These are phyloP conservation scores for Rattus rattus DNA, from an alignment of 2,113 vertebrate species.

Conservation along the genomic window DNA sequence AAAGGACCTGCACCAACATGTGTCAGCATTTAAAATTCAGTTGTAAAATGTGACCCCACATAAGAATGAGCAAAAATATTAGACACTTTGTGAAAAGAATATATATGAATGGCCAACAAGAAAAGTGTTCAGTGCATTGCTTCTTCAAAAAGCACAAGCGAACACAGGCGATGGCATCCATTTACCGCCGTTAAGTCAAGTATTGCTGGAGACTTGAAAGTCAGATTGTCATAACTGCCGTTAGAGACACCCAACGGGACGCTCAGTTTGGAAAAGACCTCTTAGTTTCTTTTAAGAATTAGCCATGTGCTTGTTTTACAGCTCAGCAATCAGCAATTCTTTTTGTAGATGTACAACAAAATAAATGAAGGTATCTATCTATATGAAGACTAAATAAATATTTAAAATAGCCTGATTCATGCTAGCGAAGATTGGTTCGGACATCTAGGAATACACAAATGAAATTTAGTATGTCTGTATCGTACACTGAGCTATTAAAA, in stretches of 20 bases:
- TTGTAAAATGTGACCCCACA: background rate
- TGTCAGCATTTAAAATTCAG: background rate
- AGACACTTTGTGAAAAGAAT: conserved; percentile 17
- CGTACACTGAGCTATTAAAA: background rate
- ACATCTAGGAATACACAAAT: background rate
- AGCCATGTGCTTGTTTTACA: background rate
- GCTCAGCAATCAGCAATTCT: background rate
- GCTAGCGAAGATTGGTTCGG: background rate
- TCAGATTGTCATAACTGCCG: background rate
- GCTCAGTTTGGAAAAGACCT: conserved; percentile 17
- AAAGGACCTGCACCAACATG: background rate
- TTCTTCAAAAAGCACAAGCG: conserved; percentile 21
- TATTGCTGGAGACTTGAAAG: background rate
- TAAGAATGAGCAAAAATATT: background rate
- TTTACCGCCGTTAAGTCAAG: background rate
- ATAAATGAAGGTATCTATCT: background rate
- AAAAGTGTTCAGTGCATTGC: background rate
- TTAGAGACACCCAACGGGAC: background rate
- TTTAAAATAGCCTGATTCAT: conserved; percentile 11
- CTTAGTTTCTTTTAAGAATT: conserved; percentile 28
- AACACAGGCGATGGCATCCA: background rate
- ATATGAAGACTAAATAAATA: conserved; percentile 33
- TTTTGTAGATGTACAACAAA: background rate
- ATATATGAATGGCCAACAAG: background rate
- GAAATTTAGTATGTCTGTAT: background rate